Evolutionary conservation across 2,797 vertebrate species (phyloP).

Genomic region (Tragopan temminckii): DNA sequence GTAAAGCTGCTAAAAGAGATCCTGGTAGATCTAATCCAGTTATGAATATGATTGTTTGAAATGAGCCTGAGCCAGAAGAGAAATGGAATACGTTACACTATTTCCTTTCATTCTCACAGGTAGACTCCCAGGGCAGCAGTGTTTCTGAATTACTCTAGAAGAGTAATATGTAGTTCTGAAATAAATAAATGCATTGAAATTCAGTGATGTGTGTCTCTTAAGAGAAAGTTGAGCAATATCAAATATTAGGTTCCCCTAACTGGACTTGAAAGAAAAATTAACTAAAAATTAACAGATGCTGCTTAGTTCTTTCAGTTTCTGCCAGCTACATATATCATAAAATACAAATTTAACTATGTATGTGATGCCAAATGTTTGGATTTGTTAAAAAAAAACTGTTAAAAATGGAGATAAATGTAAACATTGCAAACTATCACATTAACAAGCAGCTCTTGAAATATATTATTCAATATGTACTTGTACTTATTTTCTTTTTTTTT

Average conservation of each 20-base stretch:
- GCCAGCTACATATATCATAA: background rate
- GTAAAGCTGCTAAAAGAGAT: background rate
- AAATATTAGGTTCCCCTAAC: background rate
- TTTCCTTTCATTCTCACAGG: background rate
- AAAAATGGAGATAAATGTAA: constrained; percentile 24
- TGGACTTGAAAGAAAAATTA: background rate
- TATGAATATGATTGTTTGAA: background rate
- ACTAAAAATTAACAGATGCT: background rate
- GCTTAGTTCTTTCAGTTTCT: background rate
- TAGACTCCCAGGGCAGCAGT: background rate
- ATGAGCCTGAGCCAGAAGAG: background rate
- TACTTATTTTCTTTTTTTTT: background rate
- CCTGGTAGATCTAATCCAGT: background rate
- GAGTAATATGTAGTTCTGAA: background rate
- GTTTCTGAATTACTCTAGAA: background rate
- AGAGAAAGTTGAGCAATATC: background rate
- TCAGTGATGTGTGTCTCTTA: background rate
- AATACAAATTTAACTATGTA: constrained; percentile 3
- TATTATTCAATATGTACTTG: background rate
- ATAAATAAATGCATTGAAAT: background rate
- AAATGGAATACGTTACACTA: background rate
- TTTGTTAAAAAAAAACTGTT: constrained; percentile 16
- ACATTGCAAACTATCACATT: background rate
- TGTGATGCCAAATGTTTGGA: background rate
- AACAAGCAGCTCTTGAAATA: background rate